phyloP scores from a whole-genome alignment of 2,797 vertebrate genomes.

The Danio jaintianensis region DNA sequence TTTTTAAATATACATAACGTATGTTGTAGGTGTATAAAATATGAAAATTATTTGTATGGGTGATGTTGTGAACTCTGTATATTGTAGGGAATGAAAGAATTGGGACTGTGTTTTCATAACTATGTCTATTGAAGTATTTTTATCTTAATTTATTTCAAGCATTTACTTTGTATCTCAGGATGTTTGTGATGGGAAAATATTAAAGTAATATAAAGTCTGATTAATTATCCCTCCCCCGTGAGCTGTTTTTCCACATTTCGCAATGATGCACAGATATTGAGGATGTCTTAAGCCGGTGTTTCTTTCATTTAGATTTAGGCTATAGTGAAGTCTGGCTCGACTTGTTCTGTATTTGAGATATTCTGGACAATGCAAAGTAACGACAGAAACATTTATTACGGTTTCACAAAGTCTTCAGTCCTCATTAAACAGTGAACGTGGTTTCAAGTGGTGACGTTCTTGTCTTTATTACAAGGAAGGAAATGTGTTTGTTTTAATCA shows the following conservation, averaged over 20 bases:
- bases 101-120: conserved; percentile 45
- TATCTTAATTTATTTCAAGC: conserved; percentile 48
- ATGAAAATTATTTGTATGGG: conserved; percentile 59
- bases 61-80: conserved; percentile 56
- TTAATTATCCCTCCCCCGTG: conserved; percentile 37
- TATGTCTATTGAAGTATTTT: conserved; percentile 53
- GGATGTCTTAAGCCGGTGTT: conserved; percentile 48
- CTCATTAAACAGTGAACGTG: conserved; percentile 65
- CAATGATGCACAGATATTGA: conserved; percentile 51
- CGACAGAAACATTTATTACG: conserved; percentile 41
- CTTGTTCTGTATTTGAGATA: conserved; percentile 52
- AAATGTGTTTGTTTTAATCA: conserved; percentile 21
- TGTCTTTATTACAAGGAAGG: background rate
- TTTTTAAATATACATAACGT: conserved; percentile 54
- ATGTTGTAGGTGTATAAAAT: conserved; percentile 63
- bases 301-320: conserved; percentile 40
- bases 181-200: conserved; percentile 48
- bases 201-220: conserved; percentile 51
- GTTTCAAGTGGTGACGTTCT: conserved; percentile 41
- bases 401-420: conserved; percentile 49
- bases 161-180: conserved; percentile 66
- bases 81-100: conserved; percentile 33
- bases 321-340: conserved; percentile 45
- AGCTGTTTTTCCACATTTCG: conserved; percentile 33
- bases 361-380: conserved; percentile 28